Conservation (phyloP, 2,113 vertebrate species). For the Marcusenius ussheri region DNA sequence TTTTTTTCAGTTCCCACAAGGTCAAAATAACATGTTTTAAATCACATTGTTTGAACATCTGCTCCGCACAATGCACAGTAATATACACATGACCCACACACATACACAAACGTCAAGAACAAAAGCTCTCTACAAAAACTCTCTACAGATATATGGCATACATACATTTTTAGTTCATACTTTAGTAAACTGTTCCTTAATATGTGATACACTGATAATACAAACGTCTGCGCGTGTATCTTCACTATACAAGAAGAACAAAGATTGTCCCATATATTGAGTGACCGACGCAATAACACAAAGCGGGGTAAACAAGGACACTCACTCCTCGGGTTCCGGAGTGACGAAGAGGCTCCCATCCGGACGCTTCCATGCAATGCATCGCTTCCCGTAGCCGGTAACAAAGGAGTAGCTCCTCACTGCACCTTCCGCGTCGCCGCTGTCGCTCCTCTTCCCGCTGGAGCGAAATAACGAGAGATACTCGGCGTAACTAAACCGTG, state of each 20-base stretch:
- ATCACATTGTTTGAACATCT: neutral
- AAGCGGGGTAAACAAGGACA: conserved; percentile 45
- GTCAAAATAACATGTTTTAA: too few relatives aligned
- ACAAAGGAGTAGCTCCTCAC: conserved; percentile 15
- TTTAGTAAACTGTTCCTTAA: neutral
- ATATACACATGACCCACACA: neutral
- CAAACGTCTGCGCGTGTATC: neutral
- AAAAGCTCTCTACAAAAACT: neutral
- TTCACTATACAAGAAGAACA: neutral
- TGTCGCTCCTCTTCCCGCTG: conserved; percentile 45
- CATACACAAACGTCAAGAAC: conserved; percentile 13
- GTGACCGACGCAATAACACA: conserved; percentile 34
- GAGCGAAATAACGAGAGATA: conserved; percentile 84
- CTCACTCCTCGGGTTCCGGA: conserved; percentile 69
- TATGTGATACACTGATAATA: neutral
- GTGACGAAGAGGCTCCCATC: conserved; percentile 51
- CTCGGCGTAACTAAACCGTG: conserved; percentile 82
- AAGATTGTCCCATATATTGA: conserved; percentile 25
- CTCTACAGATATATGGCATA: neutral
- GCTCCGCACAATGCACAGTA: neutral
- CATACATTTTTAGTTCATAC: neutral
- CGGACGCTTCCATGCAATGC: conserved; percentile 53
- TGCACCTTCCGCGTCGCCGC: neutral
- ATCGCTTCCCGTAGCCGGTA: conserved; percentile 38
- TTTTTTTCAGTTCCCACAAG: too few relatives aligned